phyloP scores from a whole-genome alignment of 2,888 invertebrate genomes.

The Meghimatium bilineatum region DNA sequence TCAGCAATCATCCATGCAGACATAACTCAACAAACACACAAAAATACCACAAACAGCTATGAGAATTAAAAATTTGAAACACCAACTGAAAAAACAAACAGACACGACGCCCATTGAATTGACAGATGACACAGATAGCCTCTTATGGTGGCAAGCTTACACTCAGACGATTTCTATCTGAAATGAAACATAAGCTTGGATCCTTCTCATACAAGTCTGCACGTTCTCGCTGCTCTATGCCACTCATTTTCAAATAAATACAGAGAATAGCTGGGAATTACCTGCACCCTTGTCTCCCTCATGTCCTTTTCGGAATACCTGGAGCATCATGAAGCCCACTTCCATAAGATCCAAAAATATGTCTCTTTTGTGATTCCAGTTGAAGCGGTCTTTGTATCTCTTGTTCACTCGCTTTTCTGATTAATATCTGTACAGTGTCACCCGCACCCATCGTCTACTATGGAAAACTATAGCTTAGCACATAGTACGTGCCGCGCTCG shows the following conservation, averaged over 20 bases:
- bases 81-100: constrained; percentile 28
- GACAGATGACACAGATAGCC: background rate
- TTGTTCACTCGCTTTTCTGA: constrained; percentile 19
- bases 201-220: background rate
- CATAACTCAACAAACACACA: background rate
- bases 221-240: background rate
- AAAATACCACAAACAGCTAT: background rate
- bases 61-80: background rate
- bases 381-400: constrained; percentile 17
- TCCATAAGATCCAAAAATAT: constrained; percentile 5
- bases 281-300: background rate
- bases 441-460: constrained; percentile 7
- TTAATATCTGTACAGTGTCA: constrained; percentile 1
- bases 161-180: background rate
- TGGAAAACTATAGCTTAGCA: background rate
- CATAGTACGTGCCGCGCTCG: background rate
- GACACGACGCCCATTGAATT: background rate
- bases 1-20: background rate
- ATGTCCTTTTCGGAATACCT: background rate
- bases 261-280: background rate
- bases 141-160: background rate
- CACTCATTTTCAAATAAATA: constrained; percentile 10
- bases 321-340: background rate
- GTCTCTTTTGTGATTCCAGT: constrained; percentile 5
- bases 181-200: background rate